A percentile compares a stretch with the other conserved stretches of the same genome.
Evolutionary conservation across 1,140 invertebrate species (phyloP).

Genomic region (Scaptodrosophila lebanonensis): DNA sequence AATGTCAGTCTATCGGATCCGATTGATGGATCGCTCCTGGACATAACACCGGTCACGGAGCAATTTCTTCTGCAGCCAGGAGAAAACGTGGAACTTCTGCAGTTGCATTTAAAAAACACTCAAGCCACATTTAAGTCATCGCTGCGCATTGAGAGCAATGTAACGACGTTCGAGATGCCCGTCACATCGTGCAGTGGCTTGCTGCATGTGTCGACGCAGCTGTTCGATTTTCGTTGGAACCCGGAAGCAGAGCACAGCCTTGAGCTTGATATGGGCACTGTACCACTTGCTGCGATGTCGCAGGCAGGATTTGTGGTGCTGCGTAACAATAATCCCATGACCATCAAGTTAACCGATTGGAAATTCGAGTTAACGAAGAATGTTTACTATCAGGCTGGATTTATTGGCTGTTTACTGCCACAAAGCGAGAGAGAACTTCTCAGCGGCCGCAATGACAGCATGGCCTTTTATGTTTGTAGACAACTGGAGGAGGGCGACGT

Average conservation of each 20-base stretch:
- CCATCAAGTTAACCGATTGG: slow-evolving; percentile 65
- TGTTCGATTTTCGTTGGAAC: slow-evolving; percentile 24
- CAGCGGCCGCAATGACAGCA: slow-evolving; percentile 11
- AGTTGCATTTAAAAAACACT: slow-evolving; percentile 42
- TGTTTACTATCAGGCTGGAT: slow-evolving; percentile 52
- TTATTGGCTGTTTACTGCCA: slow-evolving; percentile 45
- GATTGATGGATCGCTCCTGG: slow-evolving; percentile 37
- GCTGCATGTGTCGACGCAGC: slow-evolving; percentile 53
- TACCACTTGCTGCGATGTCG: slow-evolving; percentile 62
- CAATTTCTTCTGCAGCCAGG: slow-evolving; percentile 53
- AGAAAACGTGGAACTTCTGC: slow-evolving; percentile 45
- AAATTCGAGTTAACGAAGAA: slow-evolving; percentile 53
- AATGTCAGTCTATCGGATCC: slow-evolving; percentile 38
- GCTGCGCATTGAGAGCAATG: slow-evolving; percentile 56
- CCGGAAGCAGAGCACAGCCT: slow-evolving; percentile 13
- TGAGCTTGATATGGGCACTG: slow-evolving; percentile 59
- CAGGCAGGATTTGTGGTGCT: slow-evolving; percentile 55
- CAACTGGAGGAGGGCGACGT: slow-evolving; percentile 70
- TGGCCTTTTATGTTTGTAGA: slow-evolving; percentile 29
- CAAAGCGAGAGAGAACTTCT: not conserved
- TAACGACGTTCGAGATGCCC: slow-evolving; percentile 54
- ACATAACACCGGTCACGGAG: slow-evolving; percentile 63
- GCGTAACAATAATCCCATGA: slow-evolving; percentile 66
- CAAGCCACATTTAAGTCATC: slow-evolving; percentile 39
- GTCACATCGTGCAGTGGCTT: slow-evolving; percentile 55